phyloP scores from a whole-genome alignment of 2,797 vertebrate species.

The Cossypha heuglini region DNA sequence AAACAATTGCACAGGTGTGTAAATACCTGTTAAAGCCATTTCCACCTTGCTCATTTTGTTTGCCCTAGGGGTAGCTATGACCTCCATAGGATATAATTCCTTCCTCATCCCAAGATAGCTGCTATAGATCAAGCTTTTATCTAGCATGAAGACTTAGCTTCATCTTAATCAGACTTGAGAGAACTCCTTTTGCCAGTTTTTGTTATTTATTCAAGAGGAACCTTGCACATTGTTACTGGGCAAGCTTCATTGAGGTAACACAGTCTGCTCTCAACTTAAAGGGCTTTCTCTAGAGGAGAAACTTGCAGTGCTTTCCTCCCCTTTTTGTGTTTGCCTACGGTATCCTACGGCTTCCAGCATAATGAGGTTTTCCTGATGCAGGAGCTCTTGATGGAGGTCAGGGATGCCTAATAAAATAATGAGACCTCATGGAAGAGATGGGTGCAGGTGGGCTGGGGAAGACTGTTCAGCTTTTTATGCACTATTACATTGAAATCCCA shows the following conservation, averaged over 20 bases:
- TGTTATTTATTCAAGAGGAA: background rate
- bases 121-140: background rate
- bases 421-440: background rate
- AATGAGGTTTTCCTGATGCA: background rate
- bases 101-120: background rate
- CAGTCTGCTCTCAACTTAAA: background rate
- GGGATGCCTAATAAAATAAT: background rate
- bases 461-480: background rate
- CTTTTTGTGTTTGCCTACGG: background rate
- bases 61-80: background rate
- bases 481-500: background rate
- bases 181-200: background rate
- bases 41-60: background rate
- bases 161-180: background rate
- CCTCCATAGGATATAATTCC: background rate
- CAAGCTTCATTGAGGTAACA: background rate
- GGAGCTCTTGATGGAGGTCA: background rate
- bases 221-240: background rate
- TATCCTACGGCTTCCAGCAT: background rate
- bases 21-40: background rate
- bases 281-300: background rate
- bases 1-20: background rate
- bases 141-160: background rate
- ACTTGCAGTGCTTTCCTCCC: background rate
- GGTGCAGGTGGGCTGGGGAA: background rate